Evolutionary conservation across 2,888 invertebrate genomes (phyloP).

Genomic region (Tiliacea citrago): DNA sequence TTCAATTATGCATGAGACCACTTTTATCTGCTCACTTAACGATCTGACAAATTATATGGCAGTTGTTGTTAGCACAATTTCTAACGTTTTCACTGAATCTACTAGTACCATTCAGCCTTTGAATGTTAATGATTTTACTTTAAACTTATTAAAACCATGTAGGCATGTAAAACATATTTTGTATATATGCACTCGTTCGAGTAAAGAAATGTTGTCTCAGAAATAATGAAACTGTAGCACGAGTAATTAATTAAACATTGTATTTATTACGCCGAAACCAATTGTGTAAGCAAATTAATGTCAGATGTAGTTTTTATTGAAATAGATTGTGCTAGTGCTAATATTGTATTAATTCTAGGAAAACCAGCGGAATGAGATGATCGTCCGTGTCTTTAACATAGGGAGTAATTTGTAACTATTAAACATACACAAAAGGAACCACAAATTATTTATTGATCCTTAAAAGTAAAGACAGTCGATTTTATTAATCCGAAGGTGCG

Average conservation of each 20-base stretch:
- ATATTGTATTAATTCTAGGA: conserved; percentile 35
- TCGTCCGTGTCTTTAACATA: background rate
- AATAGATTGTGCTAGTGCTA: conserved; percentile 38
- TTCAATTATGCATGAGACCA: conserved; percentile 79
- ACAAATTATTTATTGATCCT: too few species aligned
- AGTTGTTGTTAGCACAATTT: conserved; percentile 74
- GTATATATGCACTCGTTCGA: conserved; percentile 5
- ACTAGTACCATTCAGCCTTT: conserved; percentile 61
- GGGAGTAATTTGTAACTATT: background rate
- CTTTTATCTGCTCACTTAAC: conserved; percentile 77
- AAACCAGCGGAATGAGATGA: conserved; percentile 26
- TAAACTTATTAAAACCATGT: conserved; percentile 4
- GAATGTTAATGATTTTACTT: background rate
- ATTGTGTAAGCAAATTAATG: conserved; percentile 56
- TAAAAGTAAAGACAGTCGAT: background rate
- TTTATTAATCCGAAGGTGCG: background rate
- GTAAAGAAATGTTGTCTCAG: conserved; percentile 53
- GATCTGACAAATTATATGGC: conserved; percentile 81
- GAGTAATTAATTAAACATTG: conserved; percentile 46
- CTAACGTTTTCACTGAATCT: conserved; percentile 63
- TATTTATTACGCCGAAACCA: conserved; percentile 42
- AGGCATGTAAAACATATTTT: conserved; percentile 22
- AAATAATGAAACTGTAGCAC: conserved; percentile 38
- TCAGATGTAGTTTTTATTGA: conserved; percentile 28
- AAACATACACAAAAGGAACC: background rate